These are phyloP conservation scores for Euleptes europaea DNA, from an alignment of 2,113 vertebrate genomes.

Conservation along the genomic window DNA sequence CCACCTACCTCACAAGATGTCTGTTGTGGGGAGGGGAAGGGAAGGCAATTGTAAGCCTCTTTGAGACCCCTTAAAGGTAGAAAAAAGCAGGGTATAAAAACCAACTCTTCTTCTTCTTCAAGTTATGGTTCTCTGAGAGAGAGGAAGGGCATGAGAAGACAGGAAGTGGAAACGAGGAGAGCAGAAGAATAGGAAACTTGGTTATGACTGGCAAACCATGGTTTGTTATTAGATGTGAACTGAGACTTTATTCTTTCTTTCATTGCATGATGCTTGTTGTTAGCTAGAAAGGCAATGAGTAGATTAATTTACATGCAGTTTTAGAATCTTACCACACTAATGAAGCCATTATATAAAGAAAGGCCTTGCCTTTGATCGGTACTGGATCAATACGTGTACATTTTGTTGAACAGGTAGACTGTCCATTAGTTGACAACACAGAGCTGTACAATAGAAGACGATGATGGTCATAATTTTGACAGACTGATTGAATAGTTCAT, in stretches of 20 bases:
- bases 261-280: neutral
- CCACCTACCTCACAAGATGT: too few species aligned
- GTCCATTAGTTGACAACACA: neutral
- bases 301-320: neutral
- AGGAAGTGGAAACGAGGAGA: too few species aligned
- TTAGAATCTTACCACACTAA: neutral
- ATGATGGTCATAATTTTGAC: neutral
- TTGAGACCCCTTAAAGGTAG: too few species aligned
- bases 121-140: too few species aligned
- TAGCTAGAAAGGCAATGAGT: neutral
- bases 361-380: neutral
- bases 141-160: too few species aligned
- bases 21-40: too few species aligned
- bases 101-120: too few species aligned
- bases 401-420: neutral
- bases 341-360: neutral
- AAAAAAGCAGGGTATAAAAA: too few species aligned
- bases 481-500: neutral
- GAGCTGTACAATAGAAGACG: neutral
- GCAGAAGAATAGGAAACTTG: too few species aligned
- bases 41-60: too few species aligned
- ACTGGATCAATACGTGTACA: neutral
- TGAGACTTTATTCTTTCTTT: neutral
- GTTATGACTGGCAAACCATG: too few species aligned
- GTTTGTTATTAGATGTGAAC: too few species aligned